Evolutionary conservation across 2,797 vertebrate species (phyloP).

Genomic region (Gorsachius magnificus): DNA sequence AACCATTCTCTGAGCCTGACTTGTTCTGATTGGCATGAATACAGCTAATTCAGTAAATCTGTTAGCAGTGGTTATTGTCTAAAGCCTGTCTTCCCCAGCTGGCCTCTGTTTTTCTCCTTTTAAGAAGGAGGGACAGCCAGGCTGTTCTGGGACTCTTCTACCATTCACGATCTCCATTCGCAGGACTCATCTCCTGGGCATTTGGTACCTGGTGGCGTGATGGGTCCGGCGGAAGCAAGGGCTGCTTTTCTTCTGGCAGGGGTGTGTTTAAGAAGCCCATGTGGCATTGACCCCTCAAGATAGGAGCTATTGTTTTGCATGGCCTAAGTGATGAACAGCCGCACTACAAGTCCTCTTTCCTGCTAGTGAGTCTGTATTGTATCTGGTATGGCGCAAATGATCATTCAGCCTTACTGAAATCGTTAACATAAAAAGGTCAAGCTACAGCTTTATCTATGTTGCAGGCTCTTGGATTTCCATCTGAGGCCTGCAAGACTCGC

Average conservation of each 20-base stretch:
- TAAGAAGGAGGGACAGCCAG: not conserved
- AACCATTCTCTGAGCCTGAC: not conserved
- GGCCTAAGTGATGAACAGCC: not conserved
- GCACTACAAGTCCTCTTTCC: not conserved
- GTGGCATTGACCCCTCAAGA: not conserved
- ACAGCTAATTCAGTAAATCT: not conserved
- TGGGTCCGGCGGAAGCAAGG: not conserved
- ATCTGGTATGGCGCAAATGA: not conserved
- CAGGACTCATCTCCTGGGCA: not conserved
- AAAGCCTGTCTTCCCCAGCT: not conserved
- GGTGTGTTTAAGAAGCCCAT: not conserved
- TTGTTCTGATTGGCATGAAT: not conserved
- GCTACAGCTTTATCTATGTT: not conserved
- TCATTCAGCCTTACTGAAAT: not conserved
- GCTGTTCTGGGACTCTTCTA: not conserved
- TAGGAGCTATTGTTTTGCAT: not conserved
- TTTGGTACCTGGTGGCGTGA: not conserved
- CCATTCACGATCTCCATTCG: not conserved
- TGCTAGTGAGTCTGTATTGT: not conserved
- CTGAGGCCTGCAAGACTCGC: not conserved
- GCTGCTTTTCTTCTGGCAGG: not conserved
- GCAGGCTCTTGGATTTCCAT: not conserved
- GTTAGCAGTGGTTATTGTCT: not conserved
- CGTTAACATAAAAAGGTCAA: not conserved
- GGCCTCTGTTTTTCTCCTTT: not conserved